Evolutionary conservation across 2,888 invertebrate species (phyloP).

Genomic region (Acholoe squamosa): DNA sequence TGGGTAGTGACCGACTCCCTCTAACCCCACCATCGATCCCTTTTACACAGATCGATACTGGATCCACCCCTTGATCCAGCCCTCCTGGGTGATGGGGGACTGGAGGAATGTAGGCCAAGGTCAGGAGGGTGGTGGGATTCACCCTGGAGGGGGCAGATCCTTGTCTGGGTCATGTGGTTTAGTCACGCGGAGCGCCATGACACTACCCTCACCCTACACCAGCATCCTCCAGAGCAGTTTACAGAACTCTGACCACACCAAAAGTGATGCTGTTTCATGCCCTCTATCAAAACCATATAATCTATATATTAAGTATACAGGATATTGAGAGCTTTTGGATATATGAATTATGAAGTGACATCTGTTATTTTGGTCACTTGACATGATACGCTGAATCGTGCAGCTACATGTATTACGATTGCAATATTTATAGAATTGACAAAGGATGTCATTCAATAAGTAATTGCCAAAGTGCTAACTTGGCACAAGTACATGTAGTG

Average conservation of each 20-base stretch:
- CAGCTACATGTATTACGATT: no score
- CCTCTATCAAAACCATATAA: no score
- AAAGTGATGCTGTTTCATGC: neutral
- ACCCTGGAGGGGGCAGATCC: conserved; percentile 16
- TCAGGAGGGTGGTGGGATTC: neutral
- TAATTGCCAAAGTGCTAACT: no score
- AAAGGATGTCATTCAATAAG: no score
- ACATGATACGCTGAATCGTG: no score
- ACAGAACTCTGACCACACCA: neutral
- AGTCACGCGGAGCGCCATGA: conserved; percentile 9
- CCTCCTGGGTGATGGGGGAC: neutral
- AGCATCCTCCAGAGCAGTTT: neutral
- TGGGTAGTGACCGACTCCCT: conserved; percentile 24
- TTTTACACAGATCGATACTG: conserved; percentile 37
- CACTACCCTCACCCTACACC: neutral
- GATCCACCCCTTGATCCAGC: conserved; percentile 28
- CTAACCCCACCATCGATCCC: neutral
- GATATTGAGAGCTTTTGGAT: no score
- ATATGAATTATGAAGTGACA: no score
- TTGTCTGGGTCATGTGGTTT: conserved; percentile 45
- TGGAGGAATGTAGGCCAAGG: neutral
- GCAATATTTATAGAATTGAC: no score
- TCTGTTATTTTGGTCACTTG: no score
- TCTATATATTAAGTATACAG: no score
- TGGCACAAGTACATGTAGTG: no score